phyloP scores from a whole-genome alignment of 2,797 vertebrate species.

The Poeciliopsis gracilis region DNA sequence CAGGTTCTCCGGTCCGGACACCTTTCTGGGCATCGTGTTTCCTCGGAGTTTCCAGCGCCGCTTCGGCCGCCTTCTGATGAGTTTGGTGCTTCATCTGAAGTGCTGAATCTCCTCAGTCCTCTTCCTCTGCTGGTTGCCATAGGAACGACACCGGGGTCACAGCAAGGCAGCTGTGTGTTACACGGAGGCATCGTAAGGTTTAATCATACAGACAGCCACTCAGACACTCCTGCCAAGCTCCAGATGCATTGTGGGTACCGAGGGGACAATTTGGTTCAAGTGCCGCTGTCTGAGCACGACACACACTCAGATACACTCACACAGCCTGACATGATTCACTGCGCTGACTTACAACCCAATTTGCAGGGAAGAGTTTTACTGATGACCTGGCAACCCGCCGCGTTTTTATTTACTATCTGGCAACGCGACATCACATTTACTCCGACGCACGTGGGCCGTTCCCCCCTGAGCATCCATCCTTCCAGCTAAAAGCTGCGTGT shows the following conservation, averaged over 20 bases:
- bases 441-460: conserved; percentile 1
- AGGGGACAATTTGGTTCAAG: conserved; percentile 67
- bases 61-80: not conserved
- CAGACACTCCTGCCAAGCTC: conserved; percentile 62
- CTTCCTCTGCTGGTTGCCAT: conserved; percentile 30
- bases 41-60: not conserved
- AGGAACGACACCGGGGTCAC: conserved; percentile 31
- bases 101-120: not conserved
- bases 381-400: conserved; percentile 67
- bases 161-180: conserved; percentile 41
- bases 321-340: conserved; percentile 52
- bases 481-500: conserved; percentile 20
- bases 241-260: conserved; percentile 72
- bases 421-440: conserved; percentile 46
- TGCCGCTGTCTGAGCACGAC: conserved; percentile 52
- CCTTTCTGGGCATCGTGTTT: not conserved
- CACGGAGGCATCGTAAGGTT: conserved; percentile 42
- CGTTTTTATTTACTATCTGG: conserved; percentile 67
- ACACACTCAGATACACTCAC: conserved; percentile 20
- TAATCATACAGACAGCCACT: conserved; percentile 52
- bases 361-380: conserved; percentile 59
- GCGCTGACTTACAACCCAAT: conserved; percentile 67
- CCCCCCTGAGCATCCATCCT: conserved; percentile 25
- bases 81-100: not conserved
- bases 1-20: not conserved